A percentile compares a stretch with the other conserved stretches of the same genome.
Conservation (phyloP, 2,888 invertebrate genomes). For the Sinopyrophorus schimmeli region DNA sequence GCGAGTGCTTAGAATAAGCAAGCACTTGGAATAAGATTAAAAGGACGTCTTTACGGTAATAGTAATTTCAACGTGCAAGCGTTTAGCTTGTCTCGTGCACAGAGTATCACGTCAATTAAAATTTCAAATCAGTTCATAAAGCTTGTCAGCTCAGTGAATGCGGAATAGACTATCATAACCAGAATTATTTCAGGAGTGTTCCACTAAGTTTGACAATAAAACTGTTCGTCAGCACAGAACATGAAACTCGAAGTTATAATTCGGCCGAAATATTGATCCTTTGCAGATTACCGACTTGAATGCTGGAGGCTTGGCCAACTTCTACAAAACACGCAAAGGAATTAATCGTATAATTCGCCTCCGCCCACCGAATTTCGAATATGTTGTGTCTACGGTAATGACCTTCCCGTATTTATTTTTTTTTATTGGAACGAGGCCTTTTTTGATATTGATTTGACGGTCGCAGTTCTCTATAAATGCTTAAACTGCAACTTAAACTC, state of each 20-base stretch:
- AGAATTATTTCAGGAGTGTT: slow-evolving; percentile 34
- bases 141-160: slow-evolving; percentile 29
- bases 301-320: slow-evolving; percentile 35
- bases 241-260: slow-evolving; percentile 33
- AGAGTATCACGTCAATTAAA: slow-evolving; percentile 35
- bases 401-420: slow-evolving; percentile 15
- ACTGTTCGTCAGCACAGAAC: slow-evolving; percentile 38
- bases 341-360: slow-evolving; percentile 33
- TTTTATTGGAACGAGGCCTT: too few species aligned
- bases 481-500: too few species aligned
- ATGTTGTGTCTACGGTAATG: slow-evolving; percentile 23
- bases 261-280: slow-evolving; percentile 33
- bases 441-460: too few species aligned
- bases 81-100: slow-evolving; percentile 26
- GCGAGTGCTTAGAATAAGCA: not conserved
- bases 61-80: slow-evolving; percentile 19
- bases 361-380: slow-evolving; percentile 27
- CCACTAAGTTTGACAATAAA: slow-evolving; percentile 38
- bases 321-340: slow-evolving; percentile 34
- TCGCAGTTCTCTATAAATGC: too few species aligned
- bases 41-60: slow-evolving; percentile 14
- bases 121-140: slow-evolving; percentile 36
- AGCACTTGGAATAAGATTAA: slow-evolving; percentile 6
- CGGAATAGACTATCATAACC: slow-evolving; percentile 30
- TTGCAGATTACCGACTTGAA: slow-evolving; percentile 34